phyloP scores from a whole-genome alignment of 1,140 invertebrate species.

The Neodiprion fabricii region DNA sequence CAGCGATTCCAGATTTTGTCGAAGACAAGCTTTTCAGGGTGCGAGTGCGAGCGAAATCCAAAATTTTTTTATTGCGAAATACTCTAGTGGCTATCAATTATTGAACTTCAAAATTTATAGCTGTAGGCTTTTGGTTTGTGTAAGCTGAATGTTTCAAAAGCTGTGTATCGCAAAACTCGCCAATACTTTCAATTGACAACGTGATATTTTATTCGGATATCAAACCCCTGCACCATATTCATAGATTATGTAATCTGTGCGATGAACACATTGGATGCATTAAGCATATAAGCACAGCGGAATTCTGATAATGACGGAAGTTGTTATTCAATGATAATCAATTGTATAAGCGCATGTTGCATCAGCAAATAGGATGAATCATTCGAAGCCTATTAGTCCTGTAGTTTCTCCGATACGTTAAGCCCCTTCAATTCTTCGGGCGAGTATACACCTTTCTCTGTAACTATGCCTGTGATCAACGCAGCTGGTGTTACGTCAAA shows the following conservation, averaged over 20 bases:
- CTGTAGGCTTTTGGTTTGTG: neutral
- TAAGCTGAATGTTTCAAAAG: neutral
- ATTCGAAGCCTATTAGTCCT: neutral
- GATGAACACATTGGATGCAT: neutral
- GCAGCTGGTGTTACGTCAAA: conserved; percentile 98
- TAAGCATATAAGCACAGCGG: neutral
- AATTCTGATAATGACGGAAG: neutral
- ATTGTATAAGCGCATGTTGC: neutral
- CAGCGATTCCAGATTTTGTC: no score
- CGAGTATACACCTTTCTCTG: conserved; percentile 87
- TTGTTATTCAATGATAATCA: neutral
- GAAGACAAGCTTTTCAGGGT: no score
- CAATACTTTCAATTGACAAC: no score
- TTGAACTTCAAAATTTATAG: no score
- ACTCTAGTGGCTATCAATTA: no score
- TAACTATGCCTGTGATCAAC: conserved; percentile 95
- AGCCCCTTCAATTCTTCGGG: conserved; percentile 61
- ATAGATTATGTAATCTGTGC: no score
- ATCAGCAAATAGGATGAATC: neutral
- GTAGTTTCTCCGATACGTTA: neutral
- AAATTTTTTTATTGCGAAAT: no score
- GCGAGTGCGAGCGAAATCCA: no score
- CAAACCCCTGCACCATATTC: no score
- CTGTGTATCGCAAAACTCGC: no score
- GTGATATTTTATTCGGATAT: no score